Base-by-base conservation (phyloP, 1,140 invertebrate species). In the Lerema accius region DNA sequence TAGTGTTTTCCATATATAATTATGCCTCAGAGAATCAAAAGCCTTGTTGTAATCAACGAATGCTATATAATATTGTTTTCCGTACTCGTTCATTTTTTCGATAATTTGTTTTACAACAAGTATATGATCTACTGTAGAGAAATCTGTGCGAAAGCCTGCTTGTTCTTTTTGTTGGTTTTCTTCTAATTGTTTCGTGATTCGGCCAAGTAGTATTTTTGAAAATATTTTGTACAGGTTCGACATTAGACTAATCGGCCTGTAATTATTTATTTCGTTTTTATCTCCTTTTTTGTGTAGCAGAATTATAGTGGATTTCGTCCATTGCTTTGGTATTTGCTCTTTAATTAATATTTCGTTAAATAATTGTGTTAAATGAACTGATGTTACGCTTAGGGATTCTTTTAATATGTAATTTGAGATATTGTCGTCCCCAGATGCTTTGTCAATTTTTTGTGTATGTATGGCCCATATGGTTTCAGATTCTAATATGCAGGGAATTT, bases 391-490 rank as follows among this genome's bases (percentile, higher is more conserved):
- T 62, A 62, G 62, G 1, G 65, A 55, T 53, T 56, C 16, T 61
- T 69, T 69, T 35, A 69, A 23, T 28, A 56, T 4, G 14, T 69
- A 58, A 10, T 69, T 69, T 7, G 62, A 26, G 4, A 69, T 65
- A 32, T 65, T 56, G 19, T 64, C 67, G 3, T 49, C 50, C 42
- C 58, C 69, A 4, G 61, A 43, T 40, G 63, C 58, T 66, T 63
- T 61, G 7, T 37, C 60, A 35, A 14, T 60, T 63, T 72, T 72
- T 60, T 72, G 63, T 37, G 64, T 49, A 42, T 51, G 51, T 32
- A 68, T 63, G 11, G 69, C 59, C 42, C 15, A 48, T 46, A 63
- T 63, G 37, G 49, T 16, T 66, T 70, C 68, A 6, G 50, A 6
- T 56, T 64, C 56, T 49, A 69, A 50, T 55, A 64, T 69, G 10